phyloP scores from a whole-genome alignment of 2,113 vertebrate genomes.

The Neotoma lepida region DNA sequence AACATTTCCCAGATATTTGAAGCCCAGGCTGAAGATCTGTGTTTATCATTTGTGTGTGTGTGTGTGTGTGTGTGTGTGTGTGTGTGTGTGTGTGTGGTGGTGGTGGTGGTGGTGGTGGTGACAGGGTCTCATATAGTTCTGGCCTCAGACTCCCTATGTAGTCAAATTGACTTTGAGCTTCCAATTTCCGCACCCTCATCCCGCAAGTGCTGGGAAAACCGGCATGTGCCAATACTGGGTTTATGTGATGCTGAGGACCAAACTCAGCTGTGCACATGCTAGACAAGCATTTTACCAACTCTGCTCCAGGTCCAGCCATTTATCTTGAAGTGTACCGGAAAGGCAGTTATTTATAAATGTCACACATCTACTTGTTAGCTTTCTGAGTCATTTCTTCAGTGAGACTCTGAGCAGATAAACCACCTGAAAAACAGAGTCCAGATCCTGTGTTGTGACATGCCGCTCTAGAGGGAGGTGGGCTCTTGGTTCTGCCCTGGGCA shows the following conservation, averaged over 20 bases:
- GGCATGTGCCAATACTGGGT: no score
- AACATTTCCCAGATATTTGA: no score
- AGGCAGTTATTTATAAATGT: background rate
- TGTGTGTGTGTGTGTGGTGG: background rate
- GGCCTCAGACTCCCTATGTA: background rate
- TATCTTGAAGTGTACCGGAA: rapidly evolving
- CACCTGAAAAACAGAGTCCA: background rate
- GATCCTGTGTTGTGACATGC: background rate
- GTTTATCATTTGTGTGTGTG: background rate
- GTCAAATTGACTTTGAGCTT: background rate
- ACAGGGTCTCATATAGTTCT: background rate
- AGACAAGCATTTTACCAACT: background rate
- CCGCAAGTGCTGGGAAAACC: background rate
- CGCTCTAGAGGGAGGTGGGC: background rate
- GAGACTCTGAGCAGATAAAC: background rate
- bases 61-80: background rate
- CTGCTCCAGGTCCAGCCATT: background rate
- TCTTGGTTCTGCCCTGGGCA: background rate
- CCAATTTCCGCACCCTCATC: no score
- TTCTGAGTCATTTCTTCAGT: constrained; percentile 1
- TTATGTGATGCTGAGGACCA: background rate
- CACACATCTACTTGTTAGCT: background rate
- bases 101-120: no score
- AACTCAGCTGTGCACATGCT: background rate
- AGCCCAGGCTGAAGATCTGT: rapidly evolving